A percentile compares a stretch with the other conserved stretches of the same genome.
These are phyloP conservation scores for Enteromius afrohamiltoni DNA, from an alignment of 2,797 vertebrate genomes.

Conservation along the genomic window DNA sequence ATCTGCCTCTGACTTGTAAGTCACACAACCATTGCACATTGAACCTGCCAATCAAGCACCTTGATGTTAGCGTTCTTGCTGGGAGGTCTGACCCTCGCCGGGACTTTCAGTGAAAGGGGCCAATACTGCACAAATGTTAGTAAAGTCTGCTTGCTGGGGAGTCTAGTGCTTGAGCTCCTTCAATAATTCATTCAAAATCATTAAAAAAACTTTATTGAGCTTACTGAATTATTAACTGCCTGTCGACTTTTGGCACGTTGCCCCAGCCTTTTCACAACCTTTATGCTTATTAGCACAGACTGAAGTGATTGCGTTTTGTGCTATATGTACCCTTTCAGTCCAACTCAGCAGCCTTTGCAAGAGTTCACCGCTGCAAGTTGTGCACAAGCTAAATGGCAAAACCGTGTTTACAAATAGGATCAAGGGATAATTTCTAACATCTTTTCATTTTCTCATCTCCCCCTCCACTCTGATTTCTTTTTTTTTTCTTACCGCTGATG, in stretches of 20 bases:
- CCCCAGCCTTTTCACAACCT: slow-evolving; percentile 25
- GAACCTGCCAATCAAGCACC: slow-evolving; percentile 33
- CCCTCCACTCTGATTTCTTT: not conserved
- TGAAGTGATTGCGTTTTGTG: slow-evolving; percentile 25
- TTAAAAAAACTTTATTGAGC: slow-evolving; percentile 44
- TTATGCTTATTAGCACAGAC: slow-evolving; percentile 32
- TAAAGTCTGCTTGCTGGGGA: slow-evolving; percentile 24
- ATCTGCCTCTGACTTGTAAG: not conserved
- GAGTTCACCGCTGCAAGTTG: slow-evolving; percentile 2
- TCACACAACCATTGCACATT: slow-evolving; percentile 22
- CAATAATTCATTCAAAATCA: slow-evolving; percentile 55
- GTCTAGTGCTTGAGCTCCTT: not conserved
- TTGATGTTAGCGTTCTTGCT: not conserved
- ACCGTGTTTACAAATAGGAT: slow-evolving; percentile 43
- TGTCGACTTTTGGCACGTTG: slow-evolving; percentile 39
- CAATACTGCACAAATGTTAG: not conserved
- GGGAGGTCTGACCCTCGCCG: slow-evolving; percentile 13
- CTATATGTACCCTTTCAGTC: not conserved
- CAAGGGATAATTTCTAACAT: slow-evolving; percentile 31
- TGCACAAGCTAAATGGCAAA: slow-evolving; percentile 32
- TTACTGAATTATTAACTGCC: slow-evolving; percentile 50
- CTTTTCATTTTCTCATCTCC: not conserved
- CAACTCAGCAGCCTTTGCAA: not conserved
- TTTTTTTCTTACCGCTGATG: slow-evolving; percentile 31
- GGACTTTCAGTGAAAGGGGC: not conserved